Conservation (phyloP, 2,888 invertebrate species). For the Ophion slaviceki region DNA sequence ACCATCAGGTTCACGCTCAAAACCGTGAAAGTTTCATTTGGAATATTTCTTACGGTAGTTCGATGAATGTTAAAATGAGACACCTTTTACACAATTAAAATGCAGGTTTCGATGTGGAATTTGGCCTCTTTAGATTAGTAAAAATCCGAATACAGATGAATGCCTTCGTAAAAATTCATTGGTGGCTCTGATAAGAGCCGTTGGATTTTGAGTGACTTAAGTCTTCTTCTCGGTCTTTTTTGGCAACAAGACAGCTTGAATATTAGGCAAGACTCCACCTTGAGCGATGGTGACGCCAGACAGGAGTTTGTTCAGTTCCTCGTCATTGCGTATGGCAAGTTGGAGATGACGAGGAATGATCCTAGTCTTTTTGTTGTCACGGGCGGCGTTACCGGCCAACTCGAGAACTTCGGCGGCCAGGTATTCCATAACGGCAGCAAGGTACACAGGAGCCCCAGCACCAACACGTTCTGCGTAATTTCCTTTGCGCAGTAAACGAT, state of each 20-base stretch:
- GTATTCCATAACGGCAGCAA: slow-evolving; percentile 10
- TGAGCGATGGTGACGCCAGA: slow-evolving; percentile 19
- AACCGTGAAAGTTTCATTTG: too few species aligned
- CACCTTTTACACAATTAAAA: too few species aligned
- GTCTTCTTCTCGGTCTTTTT: slow-evolving; percentile 25
- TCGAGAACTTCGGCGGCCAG: slow-evolving; percentile 30
- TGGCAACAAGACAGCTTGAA: slow-evolving; percentile 16
- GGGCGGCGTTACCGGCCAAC: slow-evolving; percentile 22
- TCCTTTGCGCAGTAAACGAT: slow-evolving; percentile 21
- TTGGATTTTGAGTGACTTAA: not conserved
- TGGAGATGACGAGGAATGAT: slow-evolving; percentile 34
- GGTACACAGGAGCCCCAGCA: slow-evolving; percentile 3
- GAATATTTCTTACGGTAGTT: too few species aligned
- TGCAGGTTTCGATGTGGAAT: too few species aligned
- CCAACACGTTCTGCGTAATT: slow-evolving; percentile 22
- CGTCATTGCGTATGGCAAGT: slow-evolving; percentile 19
- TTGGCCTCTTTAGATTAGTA: too few species aligned
- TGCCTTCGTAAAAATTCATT: not conserved
- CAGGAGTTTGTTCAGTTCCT: slow-evolving; percentile 22
- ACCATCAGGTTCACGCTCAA: too few species aligned
- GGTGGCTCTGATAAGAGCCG: slow-evolving; percentile 3
- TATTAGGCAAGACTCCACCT: slow-evolving; percentile 15
- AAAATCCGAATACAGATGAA: not conserved
- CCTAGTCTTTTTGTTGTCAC: slow-evolving; percentile 27
- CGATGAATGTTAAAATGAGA: too few species aligned